Conservation (phyloP, 2,888 invertebrate genomes). For the Scaptomyza tumidula region DNA sequence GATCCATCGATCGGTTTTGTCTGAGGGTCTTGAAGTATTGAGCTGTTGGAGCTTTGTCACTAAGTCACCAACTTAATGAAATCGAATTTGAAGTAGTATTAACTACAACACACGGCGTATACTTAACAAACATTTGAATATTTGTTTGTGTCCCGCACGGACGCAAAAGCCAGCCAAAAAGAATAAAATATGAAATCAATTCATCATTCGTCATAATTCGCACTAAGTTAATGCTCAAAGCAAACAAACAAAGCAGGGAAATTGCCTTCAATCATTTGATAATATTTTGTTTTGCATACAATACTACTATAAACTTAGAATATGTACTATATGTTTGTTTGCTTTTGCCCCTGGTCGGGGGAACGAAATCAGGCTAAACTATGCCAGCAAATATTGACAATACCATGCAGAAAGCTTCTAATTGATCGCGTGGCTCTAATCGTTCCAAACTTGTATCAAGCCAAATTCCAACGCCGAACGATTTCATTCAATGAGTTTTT, state of each 20-base stretch:
- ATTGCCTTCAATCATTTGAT: conserved; percentile 62
- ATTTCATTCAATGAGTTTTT: conserved; percentile 63
- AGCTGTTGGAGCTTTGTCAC: conserved; percentile 52
- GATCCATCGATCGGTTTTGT: conserved; percentile 62
- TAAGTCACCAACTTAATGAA: conserved; percentile 48
- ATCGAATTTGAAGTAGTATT: conserved; percentile 50
- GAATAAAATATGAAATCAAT: too few species aligned
- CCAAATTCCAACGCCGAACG: conserved; percentile 25
- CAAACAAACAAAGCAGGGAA: conserved; percentile 44
- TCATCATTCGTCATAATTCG: conserved; percentile 70
- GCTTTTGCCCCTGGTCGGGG: background rate
- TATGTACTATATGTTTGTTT: conserved; percentile 35
- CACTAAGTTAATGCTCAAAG: conserved; percentile 54
- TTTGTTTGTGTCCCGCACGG: conserved; percentile 15
- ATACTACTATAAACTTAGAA: conserved; percentile 23
- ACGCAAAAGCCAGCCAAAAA: background rate
- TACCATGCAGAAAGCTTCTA: conserved; percentile 57
- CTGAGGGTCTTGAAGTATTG: conserved; percentile 55
- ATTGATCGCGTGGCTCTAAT: conserved; percentile 51
- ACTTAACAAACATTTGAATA: conserved; percentile 50
- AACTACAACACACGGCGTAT: conserved; percentile 57
- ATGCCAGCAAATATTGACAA: conserved; percentile 55
- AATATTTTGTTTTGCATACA: conserved; percentile 73
- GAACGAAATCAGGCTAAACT: conserved; percentile 11
- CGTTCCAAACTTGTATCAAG: background rate